Evolutionary conservation across 2,888 invertebrate species (phyloP), one percentile per base, ranked within the genome.

Genomic region (Cheilosia soror): DNA sequence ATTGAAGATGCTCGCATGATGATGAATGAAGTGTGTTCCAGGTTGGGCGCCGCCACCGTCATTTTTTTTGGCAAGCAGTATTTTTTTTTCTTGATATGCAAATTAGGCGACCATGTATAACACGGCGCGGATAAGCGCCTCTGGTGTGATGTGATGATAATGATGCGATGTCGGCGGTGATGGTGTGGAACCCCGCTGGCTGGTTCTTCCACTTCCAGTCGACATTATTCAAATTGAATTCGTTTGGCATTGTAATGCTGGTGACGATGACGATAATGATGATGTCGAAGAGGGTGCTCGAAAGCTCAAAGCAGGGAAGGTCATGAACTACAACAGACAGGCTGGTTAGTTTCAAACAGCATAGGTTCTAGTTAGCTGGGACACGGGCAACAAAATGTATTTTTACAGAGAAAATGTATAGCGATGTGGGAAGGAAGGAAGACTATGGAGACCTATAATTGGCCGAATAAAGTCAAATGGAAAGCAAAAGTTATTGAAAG

Each of bases 211-310:
- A 62, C 44, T 68, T 78, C 72, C 57, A 62, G 66, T 60, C 44
- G 78, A 79, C 57, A 68, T 75, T 84, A 84, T 84, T 75, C 75
- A 84, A 84, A 84, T 84, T 84, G 73, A 84, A 84, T 71, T 84
- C 79, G 73, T 79, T 84, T 84, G 79, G 79, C 79, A 75, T 37
- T 84, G 84, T 60, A 55, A 79, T 9, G 69, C 37, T 65, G 60
- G 47, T 72, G 81, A 63, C 27, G 51, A 69, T 44, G 63, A 72
- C 44, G 62, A 13, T 20, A 68, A 20, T 60, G 65, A 47, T 53
- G 55, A 55, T 78, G 68, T 42, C n/a, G 65, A 40, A 25, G 47
- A 49, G 53, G 53, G 49, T 53, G 65, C 60, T 71, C 40, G 37
- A 71, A 42, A 31, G 15, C 15, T 27, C 40, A 49, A 40, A 29